Evolutionary conservation across 2,113 vertebrate genomes (phyloP).

Genomic region (Aspidoscelis tigris): DNA sequence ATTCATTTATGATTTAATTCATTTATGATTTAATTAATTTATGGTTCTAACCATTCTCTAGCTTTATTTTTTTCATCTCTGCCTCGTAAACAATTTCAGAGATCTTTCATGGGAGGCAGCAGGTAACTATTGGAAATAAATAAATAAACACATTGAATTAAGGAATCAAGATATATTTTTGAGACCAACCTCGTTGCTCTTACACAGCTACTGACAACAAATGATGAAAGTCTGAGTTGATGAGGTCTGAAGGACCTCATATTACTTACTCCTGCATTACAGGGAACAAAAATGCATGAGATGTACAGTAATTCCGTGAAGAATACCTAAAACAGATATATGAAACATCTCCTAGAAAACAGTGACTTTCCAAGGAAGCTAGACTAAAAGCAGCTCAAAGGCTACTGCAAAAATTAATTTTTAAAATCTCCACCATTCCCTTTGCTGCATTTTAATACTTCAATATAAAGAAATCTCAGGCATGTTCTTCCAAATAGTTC

Average conservation of each 20-base stretch:
- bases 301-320: neutral
- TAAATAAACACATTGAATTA: neutral
- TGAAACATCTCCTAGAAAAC: neutral
- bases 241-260: too few species aligned
- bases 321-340: neutral
- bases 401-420: neutral
- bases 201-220: too few species aligned
- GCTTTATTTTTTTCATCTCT: too few species aligned
- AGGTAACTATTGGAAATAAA: neutral
- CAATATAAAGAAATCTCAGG: neutral
- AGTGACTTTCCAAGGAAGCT: neutral
- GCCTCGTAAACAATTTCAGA: too few species aligned
- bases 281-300: neutral
- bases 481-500: neutral
- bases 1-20: too few species aligned
- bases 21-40: too few species aligned
- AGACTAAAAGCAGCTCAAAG: neutral
- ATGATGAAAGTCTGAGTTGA: too few species aligned
- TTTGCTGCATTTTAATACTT: neutral
- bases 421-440: neutral
- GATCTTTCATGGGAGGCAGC: too few species aligned
- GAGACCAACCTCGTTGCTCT: too few species aligned
- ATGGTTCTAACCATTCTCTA: too few species aligned
- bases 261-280: neutral
- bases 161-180: neutral